phyloP scores from a whole-genome alignment of 2,888 invertebrate genomes.

The Lasioglossum villosulum region DNA sequence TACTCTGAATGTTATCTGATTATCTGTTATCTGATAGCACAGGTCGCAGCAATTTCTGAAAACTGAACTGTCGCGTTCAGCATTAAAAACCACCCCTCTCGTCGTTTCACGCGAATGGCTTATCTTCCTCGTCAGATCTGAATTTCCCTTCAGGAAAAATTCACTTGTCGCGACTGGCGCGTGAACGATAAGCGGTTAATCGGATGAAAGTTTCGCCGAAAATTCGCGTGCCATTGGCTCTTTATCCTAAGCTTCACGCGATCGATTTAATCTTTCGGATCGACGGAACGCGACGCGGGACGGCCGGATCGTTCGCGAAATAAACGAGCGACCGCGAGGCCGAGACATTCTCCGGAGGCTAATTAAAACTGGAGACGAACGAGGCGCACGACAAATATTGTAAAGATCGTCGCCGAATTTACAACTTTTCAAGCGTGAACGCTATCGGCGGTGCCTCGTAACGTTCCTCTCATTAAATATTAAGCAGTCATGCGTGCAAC shows the following conservation, averaged over 20 bases:
- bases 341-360: not conserved
- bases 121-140: not conserved
- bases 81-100: not conserved
- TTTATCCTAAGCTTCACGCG: not conserved
- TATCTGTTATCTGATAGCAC: no score
- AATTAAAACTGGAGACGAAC: conserved; percentile 10
- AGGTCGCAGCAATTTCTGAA: not conserved
- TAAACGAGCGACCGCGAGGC: not conserved
- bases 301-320: not conserved
- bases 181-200: not conserved
- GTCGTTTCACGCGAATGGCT: not conserved
- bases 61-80: not conserved
- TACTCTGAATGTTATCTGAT: not conserved
- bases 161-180: not conserved
- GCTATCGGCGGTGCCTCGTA: conserved; percentile 25
- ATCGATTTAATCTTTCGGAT: conserved; percentile 29
- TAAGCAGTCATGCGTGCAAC: conserved; percentile 55
- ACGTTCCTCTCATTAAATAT: conserved; percentile 42
- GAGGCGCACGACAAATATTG: conserved; percentile 24
- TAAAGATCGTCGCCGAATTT: conserved; percentile 29
- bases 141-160: not conserved
- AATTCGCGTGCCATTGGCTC: conserved; percentile 21
- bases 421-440: conserved; percentile 41
- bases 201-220: not conserved
- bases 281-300: not conserved